These are phyloP conservation scores for Hemistola chrysoprasaria DNA, from an alignment of 2,888 invertebrate species.

Conservation along the genomic window DNA sequence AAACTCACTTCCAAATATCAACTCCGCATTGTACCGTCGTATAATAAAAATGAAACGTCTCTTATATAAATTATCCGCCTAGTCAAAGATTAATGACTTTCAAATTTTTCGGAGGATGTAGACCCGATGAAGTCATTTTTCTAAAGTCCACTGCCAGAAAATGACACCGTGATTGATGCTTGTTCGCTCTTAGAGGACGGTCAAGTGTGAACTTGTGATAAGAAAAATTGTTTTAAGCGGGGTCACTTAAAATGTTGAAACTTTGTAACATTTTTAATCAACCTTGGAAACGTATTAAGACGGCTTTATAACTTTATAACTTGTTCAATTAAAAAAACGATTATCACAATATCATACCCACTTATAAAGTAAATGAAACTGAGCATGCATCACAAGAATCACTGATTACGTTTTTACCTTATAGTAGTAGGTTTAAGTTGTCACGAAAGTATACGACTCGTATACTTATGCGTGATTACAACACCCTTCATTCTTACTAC, in stretches of 20 bases:
- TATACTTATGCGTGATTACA: no score
- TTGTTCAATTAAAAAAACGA: no score
- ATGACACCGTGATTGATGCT: slow-evolving; percentile 71
- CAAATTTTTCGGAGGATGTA: slow-evolving; percentile 61
- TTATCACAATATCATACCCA: no score
- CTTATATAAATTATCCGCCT: slow-evolving; percentile 56
- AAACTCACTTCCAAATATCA: slow-evolving; percentile 22
- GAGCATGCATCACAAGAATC: no score
- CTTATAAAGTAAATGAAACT: no score
- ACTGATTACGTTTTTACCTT: no score
- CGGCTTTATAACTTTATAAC: no score
- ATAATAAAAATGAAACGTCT: slow-evolving; percentile 48
- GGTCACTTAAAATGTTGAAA: slow-evolving; percentile 10
- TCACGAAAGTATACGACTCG: no score
- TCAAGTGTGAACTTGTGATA: slow-evolving; percentile 45
- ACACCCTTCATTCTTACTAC: no score
- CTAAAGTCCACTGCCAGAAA: slow-evolving; percentile 66
- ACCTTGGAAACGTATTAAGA: no score
- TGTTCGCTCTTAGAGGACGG: slow-evolving; percentile 38
- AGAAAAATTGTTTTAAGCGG: slow-evolving; percentile 22
- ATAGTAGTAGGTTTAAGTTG: no score
- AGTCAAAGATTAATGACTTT: slow-evolving; percentile 66
- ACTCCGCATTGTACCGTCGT: slow-evolving; percentile 22
- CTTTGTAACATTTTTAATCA: background rate
- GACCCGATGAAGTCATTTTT: slow-evolving; percentile 75